phyloP scores from a whole-genome alignment of 30 jellyfish, hydroid and myxozoan species.

The Chironex yamaguchii region DNA sequence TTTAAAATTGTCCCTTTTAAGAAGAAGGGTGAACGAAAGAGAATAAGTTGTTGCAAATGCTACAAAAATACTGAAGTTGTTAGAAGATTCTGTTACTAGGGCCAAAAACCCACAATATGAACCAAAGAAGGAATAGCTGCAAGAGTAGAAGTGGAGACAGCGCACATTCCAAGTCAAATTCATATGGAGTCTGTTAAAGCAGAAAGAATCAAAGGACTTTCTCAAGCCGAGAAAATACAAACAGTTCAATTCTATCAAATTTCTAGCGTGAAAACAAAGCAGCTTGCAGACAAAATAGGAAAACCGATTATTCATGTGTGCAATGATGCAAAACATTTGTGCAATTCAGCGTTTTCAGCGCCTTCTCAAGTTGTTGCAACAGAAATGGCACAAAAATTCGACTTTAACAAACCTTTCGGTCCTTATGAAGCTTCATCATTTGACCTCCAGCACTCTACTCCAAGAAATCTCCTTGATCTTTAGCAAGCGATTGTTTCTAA shows the following conservation, averaged over 20 bases:
- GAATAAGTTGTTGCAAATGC: too few relatives aligned
- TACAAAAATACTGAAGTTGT: too few relatives aligned
- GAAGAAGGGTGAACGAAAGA: too few relatives aligned
- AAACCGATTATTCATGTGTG: slow-evolving; percentile 6
- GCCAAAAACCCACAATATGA: too few relatives aligned
- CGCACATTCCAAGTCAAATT: not conserved
- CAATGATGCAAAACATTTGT: slow-evolving; percentile 9
- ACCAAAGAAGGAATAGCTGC: too few relatives aligned
- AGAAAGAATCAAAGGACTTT: not conserved
- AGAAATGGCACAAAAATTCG: slow-evolving; percentile 1
- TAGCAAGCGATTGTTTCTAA: not conserved
- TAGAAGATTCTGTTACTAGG: too few relatives aligned
- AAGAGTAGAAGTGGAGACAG: not conserved
- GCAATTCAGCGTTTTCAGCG: not conserved
- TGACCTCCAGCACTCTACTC: slow-evolving; percentile 18
- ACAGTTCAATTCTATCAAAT: not conserved
- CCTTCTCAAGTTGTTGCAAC: slow-evolving; percentile 15
- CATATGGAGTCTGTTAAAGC: not conserved
- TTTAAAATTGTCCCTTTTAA: too few relatives aligned
- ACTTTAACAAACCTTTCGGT: not conserved
- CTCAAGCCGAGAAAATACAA: not conserved
- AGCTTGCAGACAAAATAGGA: slow-evolving; percentile 11
- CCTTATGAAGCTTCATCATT: slow-evolving; percentile 7
- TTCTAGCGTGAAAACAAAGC: too few relatives aligned
- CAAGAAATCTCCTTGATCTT: slow-evolving; percentile 8